Conservation (phyloP, 2,113 vertebrate genomes). For the Abramis brama region DNA sequence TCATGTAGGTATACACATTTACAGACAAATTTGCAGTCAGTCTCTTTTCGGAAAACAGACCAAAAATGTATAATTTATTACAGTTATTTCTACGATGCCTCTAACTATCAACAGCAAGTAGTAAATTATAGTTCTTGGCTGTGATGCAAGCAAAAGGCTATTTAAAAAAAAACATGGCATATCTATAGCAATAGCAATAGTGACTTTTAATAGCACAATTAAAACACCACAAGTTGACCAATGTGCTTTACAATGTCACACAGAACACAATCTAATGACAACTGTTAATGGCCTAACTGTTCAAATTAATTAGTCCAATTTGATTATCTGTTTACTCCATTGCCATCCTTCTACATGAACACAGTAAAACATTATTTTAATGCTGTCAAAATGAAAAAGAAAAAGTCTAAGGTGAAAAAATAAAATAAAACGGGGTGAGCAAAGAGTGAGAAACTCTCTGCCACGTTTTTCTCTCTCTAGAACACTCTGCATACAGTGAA, state of each 20-base stretch:
- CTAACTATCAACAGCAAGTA: background rate
- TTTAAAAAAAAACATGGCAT: background rate
- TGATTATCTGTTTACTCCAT: background rate
- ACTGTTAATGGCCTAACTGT: background rate
- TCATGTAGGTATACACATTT: background rate
- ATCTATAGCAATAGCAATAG: background rate
- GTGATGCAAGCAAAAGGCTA: background rate
- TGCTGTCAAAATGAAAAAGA: background rate
- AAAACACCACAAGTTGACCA: no score
- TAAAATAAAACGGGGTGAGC: background rate
- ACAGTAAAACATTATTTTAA: background rate
- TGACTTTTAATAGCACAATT: background rate
- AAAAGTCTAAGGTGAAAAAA: background rate
- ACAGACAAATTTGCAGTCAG: background rate
- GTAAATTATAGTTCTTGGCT: background rate
- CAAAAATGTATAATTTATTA: background rate
- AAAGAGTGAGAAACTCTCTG: background rate
- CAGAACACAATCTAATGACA: no score
- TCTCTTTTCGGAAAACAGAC: background rate
- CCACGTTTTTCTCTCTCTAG: background rate
- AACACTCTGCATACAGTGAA: constrained; percentile 24
- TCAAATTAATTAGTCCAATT: background rate
- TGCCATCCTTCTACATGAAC: background rate
- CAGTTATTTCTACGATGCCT: background rate
- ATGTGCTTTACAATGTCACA: no score